Conservation (phyloP, 2,888 invertebrate species). For the Cephonodes hylas region DNA sequence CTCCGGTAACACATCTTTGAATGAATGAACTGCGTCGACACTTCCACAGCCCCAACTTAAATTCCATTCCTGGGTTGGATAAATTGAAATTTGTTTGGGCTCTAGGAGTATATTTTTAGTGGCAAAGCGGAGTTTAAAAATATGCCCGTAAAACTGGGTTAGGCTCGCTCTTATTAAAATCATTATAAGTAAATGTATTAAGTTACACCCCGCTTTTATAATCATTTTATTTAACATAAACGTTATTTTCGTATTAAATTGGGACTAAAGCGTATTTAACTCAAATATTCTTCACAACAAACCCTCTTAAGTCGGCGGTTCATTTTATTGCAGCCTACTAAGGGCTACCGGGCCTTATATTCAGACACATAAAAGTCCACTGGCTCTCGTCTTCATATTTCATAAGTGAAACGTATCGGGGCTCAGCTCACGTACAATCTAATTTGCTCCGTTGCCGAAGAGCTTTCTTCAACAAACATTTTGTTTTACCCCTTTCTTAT, state of each 20-base stretch:
- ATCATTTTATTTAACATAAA: no score
- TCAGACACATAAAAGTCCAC: conserved; percentile 38
- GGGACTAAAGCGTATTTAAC: background rate
- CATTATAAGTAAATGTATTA: no score
- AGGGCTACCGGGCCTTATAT: conserved; percentile 33
- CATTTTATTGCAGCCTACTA: conserved; percentile 21
- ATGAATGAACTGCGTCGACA: no score
- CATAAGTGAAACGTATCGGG: conserved; percentile 33
- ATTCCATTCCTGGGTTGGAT: no score
- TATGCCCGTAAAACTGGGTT: no score
- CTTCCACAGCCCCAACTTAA: no score
- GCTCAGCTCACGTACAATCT: conserved; percentile 49
- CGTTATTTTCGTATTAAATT: background rate
- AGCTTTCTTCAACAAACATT: conserved; percentile 12
- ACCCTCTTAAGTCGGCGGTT: background rate
- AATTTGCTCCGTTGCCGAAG: conserved; percentile 40
- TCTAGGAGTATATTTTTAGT: no score
- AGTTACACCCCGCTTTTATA: no score
- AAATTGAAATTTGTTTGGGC: no score
- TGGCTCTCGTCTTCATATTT: conserved; percentile 45
- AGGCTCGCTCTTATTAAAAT: no score
- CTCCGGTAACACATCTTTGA: no score
- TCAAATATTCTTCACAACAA: background rate
- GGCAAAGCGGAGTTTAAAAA: no score
- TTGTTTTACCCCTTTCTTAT: conserved; percentile 10